Base-by-base conservation (phyloP, 1,140 invertebrate species). In the Halyomorpha halys region DNA sequence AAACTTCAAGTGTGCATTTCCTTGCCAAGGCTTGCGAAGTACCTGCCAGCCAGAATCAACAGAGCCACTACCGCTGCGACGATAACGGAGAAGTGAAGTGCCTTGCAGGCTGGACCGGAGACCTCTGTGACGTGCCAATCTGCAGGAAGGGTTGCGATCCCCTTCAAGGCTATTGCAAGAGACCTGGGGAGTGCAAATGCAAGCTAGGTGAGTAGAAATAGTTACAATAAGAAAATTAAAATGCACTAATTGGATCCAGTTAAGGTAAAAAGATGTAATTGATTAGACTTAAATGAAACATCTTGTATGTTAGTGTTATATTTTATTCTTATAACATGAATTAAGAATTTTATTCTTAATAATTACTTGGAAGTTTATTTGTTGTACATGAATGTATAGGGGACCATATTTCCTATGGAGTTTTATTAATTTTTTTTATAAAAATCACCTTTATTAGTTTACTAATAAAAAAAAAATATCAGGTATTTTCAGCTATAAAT, bases 81-180 rank as follows among this genome's bases (percentile, higher is more conserved):
- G 88, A 91, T 65, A 86, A 89, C 70, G 94, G 94, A 0, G 90
- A 95, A 74, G 87, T 92, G 54, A 87, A 91, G 73, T 98, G 94
- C 73, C 76, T 92, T 44, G 83, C 86, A 44, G 92, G 87, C 49
- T 98, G 94, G 94, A 90, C 86, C 60, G 94, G 94, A 5, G 86
- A 91, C 72, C 82, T 97, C 30, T 97, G 94, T 75, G 89, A 93
- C 73, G 90, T 89, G 67, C 90, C 90, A 2, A 87, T 91, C 70
- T 98, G 94, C 76, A 81, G 85, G 63, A 85, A 90, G 67, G 91
- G 91, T 45, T 98, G 94, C 72, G 89, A 95, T 76, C 84, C 87
- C 14, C 79, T 93, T 67, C 89, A 95, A 80, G 94, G 94, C n/a
- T 92, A 89, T 72, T 98, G 94, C 76, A 87, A 89, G 67, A 76